Evolutionary conservation across 2,888 invertebrate species (phyloP).

Genomic region (Caenorhabditis sp.): DNA sequence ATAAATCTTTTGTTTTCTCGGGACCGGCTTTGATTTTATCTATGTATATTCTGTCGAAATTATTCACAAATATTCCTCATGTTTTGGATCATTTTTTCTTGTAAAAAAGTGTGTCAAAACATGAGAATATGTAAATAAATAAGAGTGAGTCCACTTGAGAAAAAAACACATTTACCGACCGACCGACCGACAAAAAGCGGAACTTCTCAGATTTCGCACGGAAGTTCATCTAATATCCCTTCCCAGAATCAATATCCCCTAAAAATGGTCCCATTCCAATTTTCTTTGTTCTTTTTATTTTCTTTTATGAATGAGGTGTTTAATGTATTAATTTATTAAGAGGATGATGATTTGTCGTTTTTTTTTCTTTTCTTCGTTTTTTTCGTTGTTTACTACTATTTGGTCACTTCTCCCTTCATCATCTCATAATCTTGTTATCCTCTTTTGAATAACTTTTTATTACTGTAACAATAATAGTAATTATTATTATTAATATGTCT

Average conservation of each 20-base stretch:
- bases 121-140: background rate
- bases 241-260: too few species aligned
- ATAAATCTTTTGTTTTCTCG: background rate
- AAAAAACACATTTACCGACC: background rate
- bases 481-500: background rate
- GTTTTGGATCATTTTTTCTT: too few species aligned
- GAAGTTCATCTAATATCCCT: too few species aligned
- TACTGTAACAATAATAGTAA: background rate
- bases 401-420: too few species aligned
- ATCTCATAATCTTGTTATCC: background rate
- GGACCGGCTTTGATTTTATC: background rate
- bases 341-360: too few species aligned
- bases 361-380: too few species aligned
- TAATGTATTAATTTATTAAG: background rate
- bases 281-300: background rate
- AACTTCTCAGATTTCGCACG: background rate
- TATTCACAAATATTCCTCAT: too few species aligned
- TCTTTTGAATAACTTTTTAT: background rate
- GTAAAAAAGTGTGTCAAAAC: background rate
- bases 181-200: background rate
- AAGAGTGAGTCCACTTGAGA: background rate
- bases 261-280: too few species aligned
- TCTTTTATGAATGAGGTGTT: background rate
- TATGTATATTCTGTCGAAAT: too few species aligned
- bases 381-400: too few species aligned